Evolutionary conservation across 30 jellyfish, hydroid and myxozoan genomes (phyloP).

Genomic region (Aurelia sp.): DNA sequence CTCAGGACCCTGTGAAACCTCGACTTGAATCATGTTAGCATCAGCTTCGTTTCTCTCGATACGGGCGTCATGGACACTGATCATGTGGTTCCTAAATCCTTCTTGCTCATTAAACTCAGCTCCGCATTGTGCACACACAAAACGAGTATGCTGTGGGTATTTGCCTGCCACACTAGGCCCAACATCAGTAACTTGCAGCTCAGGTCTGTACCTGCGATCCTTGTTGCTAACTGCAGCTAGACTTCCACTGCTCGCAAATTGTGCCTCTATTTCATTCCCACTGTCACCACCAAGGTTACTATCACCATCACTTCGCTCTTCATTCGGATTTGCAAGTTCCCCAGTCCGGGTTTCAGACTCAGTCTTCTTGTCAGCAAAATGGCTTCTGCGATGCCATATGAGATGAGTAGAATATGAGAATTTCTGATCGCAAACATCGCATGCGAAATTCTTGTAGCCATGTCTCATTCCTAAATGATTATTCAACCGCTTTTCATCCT

Average conservation of each 20-base stretch:
- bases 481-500: conserved; percentile 78
- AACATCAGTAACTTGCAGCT: not conserved
- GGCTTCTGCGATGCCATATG: conserved; percentile 80
- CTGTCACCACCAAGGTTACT: conserved; percentile 12
- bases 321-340: conserved; percentile 24
- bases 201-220: conserved; percentile 1
- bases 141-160: conserved; percentile 19
- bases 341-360: conserved; percentile 13
- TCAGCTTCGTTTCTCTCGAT: conserved; percentile 15
- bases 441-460: conserved; percentile 77
- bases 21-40: conserved; percentile 3
- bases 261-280: not conserved
- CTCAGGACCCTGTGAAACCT: conserved; percentile 20
- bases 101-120: conserved; percentile 57
- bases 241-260: not conserved
- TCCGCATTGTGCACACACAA: conserved; percentile 55
- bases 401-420: conserved; percentile 82
- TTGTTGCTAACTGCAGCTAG: not conserved
- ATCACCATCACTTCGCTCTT: conserved; percentile 5
- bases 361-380: conserved; percentile 47
- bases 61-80: conserved; percentile 32
- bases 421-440: conserved; percentile 73
- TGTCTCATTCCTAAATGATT: conserved; percentile 87
- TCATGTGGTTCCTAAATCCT: conserved; percentile 56
- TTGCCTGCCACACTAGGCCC: too few relatives aligned